Conservation (phyloP, 2,888 invertebrate genomes). For the Leptothorax acervorum region DNA sequence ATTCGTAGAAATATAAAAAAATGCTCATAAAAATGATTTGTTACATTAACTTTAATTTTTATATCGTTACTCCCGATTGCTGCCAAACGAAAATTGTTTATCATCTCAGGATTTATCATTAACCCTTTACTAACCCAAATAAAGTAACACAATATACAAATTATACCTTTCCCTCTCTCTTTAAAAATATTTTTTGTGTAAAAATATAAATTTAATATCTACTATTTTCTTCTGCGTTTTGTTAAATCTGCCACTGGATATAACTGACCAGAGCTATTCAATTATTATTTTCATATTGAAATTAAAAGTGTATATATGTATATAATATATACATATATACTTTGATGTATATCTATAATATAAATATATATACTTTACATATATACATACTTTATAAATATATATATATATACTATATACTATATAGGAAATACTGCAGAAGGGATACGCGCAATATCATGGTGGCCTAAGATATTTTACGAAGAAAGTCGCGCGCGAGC, state of each 20-base stretch:
- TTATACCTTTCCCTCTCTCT: background rate
- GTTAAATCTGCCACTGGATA: background rate
- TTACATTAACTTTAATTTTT: background rate
- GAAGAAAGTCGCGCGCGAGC: constrained; percentile 29
- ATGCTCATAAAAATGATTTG: background rate
- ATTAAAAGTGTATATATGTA: constrained; percentile 28
- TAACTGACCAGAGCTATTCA: constrained; percentile 1
- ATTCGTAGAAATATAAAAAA: background rate
- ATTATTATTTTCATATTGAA: constrained; percentile 61
- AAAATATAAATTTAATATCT: background rate
- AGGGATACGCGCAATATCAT: background rate
- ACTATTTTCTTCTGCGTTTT: background rate
- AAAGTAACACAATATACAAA: background rate
- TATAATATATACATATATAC: background rate
- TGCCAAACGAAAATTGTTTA: background rate
- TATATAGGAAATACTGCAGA: constrained; percentile 22
- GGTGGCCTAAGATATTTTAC: constrained; percentile 51
- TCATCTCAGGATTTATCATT: background rate
- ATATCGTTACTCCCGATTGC: background rate
- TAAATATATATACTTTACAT: background rate
- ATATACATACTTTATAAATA: background rate
- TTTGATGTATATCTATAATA: background rate
- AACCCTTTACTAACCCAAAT: background rate
- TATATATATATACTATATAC: background rate
- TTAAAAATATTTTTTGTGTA: background rate